Conservation (phyloP, 2,113 vertebrate genomes). For the Procavia capensis region DNA sequence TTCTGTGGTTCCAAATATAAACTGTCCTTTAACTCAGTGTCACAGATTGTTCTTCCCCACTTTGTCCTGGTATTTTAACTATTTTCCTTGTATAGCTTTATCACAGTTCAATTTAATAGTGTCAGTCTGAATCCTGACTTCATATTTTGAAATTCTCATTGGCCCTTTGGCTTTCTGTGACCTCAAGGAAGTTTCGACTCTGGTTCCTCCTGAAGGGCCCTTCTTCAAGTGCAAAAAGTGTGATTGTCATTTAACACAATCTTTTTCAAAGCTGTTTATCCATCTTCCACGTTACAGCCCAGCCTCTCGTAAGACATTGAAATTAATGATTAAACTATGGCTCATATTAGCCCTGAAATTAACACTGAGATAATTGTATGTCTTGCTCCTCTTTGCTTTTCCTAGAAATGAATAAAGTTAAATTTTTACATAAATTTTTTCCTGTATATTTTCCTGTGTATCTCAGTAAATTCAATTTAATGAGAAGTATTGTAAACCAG, state of each 20-base stretch:
- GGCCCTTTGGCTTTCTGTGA: background rate
- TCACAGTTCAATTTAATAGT: background rate
- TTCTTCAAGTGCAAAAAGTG: background rate
- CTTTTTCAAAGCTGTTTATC: background rate
- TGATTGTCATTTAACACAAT: background rate
- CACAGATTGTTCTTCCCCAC: background rate
- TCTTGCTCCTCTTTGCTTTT: background rate
- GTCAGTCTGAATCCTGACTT: background rate
- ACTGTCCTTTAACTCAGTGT: background rate
- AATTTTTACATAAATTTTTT: background rate
- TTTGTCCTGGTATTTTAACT: background rate
- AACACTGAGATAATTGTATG: background rate
- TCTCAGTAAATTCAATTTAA: background rate
- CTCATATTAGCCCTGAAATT: background rate
- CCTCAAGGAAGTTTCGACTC: background rate
- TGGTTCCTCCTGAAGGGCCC: background rate
- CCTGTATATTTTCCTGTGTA: background rate
- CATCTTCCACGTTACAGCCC: background rate
- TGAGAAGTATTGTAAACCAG: background rate
- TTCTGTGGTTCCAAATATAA: background rate
- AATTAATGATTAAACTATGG: background rate
- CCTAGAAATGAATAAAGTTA: background rate
- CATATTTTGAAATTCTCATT: conserved; percentile 28
- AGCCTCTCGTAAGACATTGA: background rate
- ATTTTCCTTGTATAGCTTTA: background rate